Percentiles rank a stretch among this genome's conserved stretches.
Conservation (phyloP, 35 echinoderm and acorn worm species). For the Apostichopus californicus region DNA sequence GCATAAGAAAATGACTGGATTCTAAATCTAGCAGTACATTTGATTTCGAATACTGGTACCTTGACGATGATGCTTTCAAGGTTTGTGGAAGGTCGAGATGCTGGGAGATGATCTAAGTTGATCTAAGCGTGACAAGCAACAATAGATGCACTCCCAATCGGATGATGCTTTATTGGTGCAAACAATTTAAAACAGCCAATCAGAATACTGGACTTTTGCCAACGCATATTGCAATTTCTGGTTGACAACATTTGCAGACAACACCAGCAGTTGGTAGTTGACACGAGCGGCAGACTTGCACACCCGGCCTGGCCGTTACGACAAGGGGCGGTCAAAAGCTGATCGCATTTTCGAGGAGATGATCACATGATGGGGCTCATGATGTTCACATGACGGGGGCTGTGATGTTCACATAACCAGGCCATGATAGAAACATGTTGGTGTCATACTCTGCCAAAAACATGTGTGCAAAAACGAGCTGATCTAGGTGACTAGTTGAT, state of each 20-base stretch:
- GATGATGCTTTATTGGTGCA: slow-evolving; percentile 4
- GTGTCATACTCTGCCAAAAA: slow-evolving; percentile 28
- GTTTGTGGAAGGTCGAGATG: not conserved
- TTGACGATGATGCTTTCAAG: not conserved
- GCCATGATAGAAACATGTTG: slow-evolving; percentile 41
- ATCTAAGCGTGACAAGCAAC: not conserved
- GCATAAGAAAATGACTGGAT: not conserved
- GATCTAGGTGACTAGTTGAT: slow-evolving; percentile 41
- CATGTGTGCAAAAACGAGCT: slow-evolving; percentile 29
- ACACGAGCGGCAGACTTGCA: slow-evolving; percentile 19
- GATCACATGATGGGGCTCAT: not conserved
- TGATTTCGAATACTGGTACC: not conserved
- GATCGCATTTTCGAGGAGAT: slow-evolving; percentile 3
- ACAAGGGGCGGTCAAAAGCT: slow-evolving; percentile 4
- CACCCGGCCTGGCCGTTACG: not conserved
- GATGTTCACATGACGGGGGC: slow-evolving; percentile 14
- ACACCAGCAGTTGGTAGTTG: not conserved
- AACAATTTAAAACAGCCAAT: not conserved
- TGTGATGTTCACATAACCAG: slow-evolving; percentile 26
- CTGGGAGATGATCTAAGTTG: slow-evolving; percentile 22
- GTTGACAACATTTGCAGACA: slow-evolving; percentile 7
- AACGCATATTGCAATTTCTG: not conserved
- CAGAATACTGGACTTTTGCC: not conserved
- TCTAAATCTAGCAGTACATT: not conserved
- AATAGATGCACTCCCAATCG: not conserved